Conservation (phyloP, 2,888 invertebrate genomes). For the Siphonodentalium dalli region DNA sequence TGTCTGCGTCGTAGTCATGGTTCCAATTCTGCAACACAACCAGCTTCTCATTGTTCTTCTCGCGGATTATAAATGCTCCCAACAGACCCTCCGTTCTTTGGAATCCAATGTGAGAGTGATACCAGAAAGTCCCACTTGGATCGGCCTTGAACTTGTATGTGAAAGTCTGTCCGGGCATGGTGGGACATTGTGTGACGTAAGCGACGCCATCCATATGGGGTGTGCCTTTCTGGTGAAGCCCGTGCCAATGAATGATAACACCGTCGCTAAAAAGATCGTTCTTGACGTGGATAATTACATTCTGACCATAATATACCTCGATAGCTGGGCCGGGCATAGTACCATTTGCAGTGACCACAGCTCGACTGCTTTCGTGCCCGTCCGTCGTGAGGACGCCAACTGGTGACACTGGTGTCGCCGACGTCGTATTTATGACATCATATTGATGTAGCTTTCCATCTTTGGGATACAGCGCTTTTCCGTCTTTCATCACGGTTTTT, state of each 20-base stretch:
- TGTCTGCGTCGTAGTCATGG: conserved; percentile 18
- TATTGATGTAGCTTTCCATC: conserved; percentile 20
- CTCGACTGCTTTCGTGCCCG: conserved; percentile 24
- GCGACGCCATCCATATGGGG: conserved; percentile 41
- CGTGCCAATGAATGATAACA: conserved; percentile 38
- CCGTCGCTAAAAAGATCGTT: conserved; percentile 31
- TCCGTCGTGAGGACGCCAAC: conserved; percentile 38
- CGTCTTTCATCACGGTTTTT: too few species aligned
- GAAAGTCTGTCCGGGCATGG: conserved; percentile 30
- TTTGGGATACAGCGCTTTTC: conserved; percentile 7
- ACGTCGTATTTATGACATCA: conserved; percentile 15
- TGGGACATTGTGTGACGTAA: conserved; percentile 40
- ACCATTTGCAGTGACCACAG: conserved; percentile 35
- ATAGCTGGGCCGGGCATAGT: conserved; percentile 43
- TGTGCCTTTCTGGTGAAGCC: conserved; percentile 30
- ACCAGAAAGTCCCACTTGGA: conserved; percentile 35
- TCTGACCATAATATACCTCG: conserved; percentile 37
- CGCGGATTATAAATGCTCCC: conserved; percentile 44
- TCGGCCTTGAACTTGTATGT: conserved; percentile 32
- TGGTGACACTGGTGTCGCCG: conserved; percentile 3
- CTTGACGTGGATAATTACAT: conserved; percentile 15
- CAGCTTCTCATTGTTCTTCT: conserved; percentile 21
- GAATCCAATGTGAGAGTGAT: conserved; percentile 32
- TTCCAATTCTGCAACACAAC: too few species aligned
- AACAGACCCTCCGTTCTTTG: conserved; percentile 31